Conservation (phyloP, 2,888 invertebrate genomes). For the Sylvicola cinctus region DNA sequence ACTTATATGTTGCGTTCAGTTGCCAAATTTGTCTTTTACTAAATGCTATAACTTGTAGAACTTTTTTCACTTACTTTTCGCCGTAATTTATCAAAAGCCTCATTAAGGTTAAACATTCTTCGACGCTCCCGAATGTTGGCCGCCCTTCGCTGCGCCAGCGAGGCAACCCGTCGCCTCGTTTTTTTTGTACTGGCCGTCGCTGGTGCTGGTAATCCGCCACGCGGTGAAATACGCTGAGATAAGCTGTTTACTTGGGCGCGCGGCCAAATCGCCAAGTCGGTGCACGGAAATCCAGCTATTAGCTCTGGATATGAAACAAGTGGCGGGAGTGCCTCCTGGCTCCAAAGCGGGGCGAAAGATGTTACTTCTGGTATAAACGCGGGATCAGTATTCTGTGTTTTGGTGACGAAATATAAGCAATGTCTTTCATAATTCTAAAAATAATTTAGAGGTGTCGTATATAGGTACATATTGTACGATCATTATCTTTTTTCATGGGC, state of each 20-base stretch:
- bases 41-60: background rate
- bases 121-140: slow-evolving; percentile 85
- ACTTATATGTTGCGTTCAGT: too few relatives aligned
- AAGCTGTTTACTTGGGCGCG: slow-evolving; percentile 32
- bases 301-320: slow-evolving; percentile 45
- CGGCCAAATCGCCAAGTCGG: slow-evolving; percentile 36
- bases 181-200: slow-evolving; percentile 37
- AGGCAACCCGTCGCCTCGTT: slow-evolving; percentile 69
- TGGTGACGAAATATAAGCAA: too few relatives aligned
- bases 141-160: slow-evolving; percentile 74
- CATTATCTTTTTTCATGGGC: slow-evolving; percentile 3
- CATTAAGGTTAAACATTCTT: slow-evolving; percentile 89
- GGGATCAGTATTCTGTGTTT: slow-evolving; percentile 17
- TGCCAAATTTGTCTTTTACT: too few relatives aligned
- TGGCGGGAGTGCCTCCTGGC: slow-evolving; percentile 29
- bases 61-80: slow-evolving; percentile 40
- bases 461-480: slow-evolving; percentile 1
- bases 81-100: slow-evolving; percentile 82
- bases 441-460: background rate
- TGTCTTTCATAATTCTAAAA: too few relatives aligned
- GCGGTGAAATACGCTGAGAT: slow-evolving; percentile 15
- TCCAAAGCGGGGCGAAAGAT: slow-evolving; percentile 24
- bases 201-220: slow-evolving; percentile 13
- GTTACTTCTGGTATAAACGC: slow-evolving; percentile 22
- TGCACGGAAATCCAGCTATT: slow-evolving; percentile 45